These are phyloP conservation scores for Psittacula cyanocephala DNA, from an alignment of 2,113 vertebrate species.

Conservation along the genomic window DNA sequence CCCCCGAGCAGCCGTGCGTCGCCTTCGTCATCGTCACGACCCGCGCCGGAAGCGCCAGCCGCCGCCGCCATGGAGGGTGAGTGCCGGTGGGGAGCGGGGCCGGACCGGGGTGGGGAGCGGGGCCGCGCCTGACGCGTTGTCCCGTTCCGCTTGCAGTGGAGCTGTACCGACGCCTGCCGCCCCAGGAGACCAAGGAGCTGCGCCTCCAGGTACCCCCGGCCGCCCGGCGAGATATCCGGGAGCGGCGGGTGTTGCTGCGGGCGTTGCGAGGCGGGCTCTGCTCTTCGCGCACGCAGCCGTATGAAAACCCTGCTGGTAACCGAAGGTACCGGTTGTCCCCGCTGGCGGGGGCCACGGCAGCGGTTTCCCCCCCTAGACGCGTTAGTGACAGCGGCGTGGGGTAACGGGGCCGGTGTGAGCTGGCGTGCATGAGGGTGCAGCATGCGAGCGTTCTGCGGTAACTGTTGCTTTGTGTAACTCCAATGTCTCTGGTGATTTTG, in stretches of 20 bases:
- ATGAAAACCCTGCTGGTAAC: fast-evolving
- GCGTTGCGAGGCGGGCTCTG: neutral
- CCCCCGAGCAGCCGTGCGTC: neutral
- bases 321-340: neutral
- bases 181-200: neutral
- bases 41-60: neutral
- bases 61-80: neutral
- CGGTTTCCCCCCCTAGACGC: neutral
- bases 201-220: conserved; percentile 20
- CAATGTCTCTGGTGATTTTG: fast-evolving
- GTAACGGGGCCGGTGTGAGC: no score
- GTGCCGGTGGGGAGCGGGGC: neutral
- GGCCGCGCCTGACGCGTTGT: neutral
- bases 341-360: neutral
- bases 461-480: fast-evolving
- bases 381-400: neutral
- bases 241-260: neutral
- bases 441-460: neutral
- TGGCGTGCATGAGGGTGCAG: no score
- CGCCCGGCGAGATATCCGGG: no score
- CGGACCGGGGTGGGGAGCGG: neutral
- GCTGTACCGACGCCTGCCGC: conserved; percentile 27
- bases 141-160: neutral
- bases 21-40: neutral
- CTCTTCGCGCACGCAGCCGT: neutral